Percentiles rank a stretch among this genome's conserved stretches.
Evolutionary conservation across 2,888 invertebrate species (phyloP).

Genomic region (Pediacus dermestoides): DNA sequence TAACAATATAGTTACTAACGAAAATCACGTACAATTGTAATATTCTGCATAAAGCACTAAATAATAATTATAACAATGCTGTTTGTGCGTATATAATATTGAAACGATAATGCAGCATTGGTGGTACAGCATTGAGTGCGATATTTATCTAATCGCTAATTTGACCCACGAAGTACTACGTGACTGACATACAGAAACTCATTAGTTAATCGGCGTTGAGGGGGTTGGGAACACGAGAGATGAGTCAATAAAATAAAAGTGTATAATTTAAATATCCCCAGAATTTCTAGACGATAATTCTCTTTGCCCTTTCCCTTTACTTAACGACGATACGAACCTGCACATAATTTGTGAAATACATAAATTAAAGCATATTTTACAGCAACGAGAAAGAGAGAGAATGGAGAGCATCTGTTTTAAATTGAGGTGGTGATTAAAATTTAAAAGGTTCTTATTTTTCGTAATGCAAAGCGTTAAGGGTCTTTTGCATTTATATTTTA

Average conservation of each 20-base stretch:
- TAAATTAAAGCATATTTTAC: constrained; percentile 29
- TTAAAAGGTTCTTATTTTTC: constrained; percentile 31
- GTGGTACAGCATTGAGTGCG: constrained; percentile 28
- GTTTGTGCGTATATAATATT: constrained; percentile 23
- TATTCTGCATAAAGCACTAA: constrained; percentile 25
- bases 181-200: constrained; percentile 34
- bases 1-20: constrained; percentile 12
- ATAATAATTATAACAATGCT: constrained; percentile 26
- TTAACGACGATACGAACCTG: constrained; percentile 15
- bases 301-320: constrained; percentile 11
- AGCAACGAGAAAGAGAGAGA: constrained; percentile 17
- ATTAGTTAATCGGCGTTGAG: constrained; percentile 28
- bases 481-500: constrained; percentile 30
- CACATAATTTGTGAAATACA: constrained; percentile 30
- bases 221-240: constrained; percentile 9
- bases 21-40: constrained; percentile 27
- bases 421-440: constrained; percentile 31
- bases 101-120: constrained; percentile 24
- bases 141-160: constrained; percentile 36
- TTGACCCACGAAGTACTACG: constrained; percentile 27
- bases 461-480: constrained; percentile 26
- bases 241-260: constrained; percentile 17
- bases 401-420: constrained; percentile 31
- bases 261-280: constrained; percentile 17
- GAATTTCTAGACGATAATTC: constrained; percentile 16